These are phyloP conservation scores for Mus musculus DNA, from an alignment of 2,113 vertebrate species.

Conservation along the genomic window DNA sequence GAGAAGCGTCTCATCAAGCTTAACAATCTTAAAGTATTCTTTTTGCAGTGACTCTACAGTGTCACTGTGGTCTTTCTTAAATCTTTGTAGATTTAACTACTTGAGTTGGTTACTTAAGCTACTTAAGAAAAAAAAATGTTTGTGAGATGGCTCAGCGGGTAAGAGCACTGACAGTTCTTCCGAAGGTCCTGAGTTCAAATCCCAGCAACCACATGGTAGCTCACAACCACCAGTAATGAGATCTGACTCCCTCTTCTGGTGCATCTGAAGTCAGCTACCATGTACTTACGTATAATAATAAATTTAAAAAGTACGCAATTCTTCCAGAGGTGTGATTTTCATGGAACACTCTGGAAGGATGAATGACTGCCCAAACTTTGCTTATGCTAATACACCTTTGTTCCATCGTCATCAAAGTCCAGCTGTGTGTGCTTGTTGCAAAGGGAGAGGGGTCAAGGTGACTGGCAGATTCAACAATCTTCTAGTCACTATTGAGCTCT, in stretches of 20 bases:
- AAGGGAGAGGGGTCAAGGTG: background rate
- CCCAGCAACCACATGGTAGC: too few relatives aligned
- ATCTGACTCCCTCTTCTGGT: too few relatives aligned
- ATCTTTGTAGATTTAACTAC: background rate
- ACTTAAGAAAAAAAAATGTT: background rate
- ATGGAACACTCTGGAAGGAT: constrained; percentile 14
- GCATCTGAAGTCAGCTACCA: too few relatives aligned
- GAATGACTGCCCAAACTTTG: background rate
- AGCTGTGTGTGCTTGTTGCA: background rate
- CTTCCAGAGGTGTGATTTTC: background rate
- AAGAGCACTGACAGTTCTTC: too few relatives aligned
- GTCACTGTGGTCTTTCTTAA: background rate
- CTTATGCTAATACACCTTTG: background rate
- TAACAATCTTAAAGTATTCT: background rate
- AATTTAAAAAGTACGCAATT: background rate
- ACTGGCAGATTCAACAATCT: background rate
- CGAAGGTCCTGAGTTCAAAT: too few relatives aligned
- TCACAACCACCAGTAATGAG: too few relatives aligned
- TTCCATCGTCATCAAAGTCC: background rate
- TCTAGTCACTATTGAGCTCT: background rate
- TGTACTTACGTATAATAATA: too few relatives aligned
- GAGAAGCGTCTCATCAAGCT: background rate
- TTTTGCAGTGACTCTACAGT: background rate
- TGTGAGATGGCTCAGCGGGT: too few relatives aligned
- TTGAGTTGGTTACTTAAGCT: background rate